Evolutionary conservation across 2,888 invertebrate genomes (phyloP).

Genomic region (Ctena decussata): DNA sequence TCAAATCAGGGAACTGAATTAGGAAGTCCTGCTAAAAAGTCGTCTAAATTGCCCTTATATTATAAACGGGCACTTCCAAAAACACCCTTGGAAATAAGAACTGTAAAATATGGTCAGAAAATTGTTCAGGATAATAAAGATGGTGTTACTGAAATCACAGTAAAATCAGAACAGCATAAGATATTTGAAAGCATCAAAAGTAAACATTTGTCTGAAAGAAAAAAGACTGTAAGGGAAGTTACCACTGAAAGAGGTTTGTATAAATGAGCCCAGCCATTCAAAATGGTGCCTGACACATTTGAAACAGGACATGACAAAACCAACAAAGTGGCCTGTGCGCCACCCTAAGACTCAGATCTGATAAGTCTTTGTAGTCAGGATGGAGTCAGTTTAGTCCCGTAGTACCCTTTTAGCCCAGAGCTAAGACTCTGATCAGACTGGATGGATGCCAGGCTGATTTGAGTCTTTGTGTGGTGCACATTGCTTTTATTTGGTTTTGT

Average conservation of each 20-base stretch:
- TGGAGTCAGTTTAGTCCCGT: too few species aligned
- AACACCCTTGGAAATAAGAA: conserved; percentile 43
- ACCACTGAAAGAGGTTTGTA: neutral
- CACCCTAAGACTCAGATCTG: too few species aligned
- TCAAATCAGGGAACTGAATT: neutral
- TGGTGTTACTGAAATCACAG: neutral
- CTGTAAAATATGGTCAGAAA: conserved; percentile 46
- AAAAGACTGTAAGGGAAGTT: neutral
- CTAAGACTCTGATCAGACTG: too few species aligned
- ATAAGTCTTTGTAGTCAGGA: too few species aligned
- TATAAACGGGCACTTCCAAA: conserved; percentile 46
- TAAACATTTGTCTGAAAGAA: neutral
- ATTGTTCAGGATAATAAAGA: conserved; percentile 3
- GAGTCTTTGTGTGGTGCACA: too few species aligned
- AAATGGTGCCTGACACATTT: too few species aligned
- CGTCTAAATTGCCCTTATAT: neutral
- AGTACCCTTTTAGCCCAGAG: too few species aligned
- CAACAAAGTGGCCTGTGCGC: too few species aligned
- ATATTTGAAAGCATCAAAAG: neutral
- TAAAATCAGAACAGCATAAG: neutral
- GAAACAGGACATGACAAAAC: too few species aligned
- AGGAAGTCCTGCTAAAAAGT: neutral
- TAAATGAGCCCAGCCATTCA: too few species aligned
- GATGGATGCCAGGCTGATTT: too few species aligned
- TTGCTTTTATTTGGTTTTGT: too few species aligned